Conservation (phyloP, 2,888 invertebrate species). For the Masnerella sp. region DNA sequence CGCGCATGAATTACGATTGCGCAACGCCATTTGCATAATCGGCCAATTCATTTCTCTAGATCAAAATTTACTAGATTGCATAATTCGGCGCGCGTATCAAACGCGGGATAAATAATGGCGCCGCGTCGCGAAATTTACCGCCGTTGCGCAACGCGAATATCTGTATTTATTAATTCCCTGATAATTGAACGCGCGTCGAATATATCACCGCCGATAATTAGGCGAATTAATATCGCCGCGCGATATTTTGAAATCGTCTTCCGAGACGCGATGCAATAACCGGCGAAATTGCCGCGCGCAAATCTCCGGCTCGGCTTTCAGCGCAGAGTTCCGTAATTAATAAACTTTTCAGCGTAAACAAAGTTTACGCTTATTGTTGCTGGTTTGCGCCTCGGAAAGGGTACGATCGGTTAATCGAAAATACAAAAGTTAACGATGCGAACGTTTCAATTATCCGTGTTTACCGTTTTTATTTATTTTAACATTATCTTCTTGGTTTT, state of each 20-base stretch:
- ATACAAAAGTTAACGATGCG: too few species aligned
- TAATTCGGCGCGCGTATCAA: constrained; percentile 39
- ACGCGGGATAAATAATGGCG: constrained; percentile 37
- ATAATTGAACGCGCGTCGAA: constrained; percentile 31
- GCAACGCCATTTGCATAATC: constrained; percentile 45
- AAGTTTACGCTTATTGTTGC: too few species aligned
- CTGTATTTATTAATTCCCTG: constrained; percentile 41
- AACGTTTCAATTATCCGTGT: too few species aligned
- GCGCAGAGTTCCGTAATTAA: too few species aligned
- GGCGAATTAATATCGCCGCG: constrained; percentile 9
- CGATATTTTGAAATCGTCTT: constrained; percentile 8
- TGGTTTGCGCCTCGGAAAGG: too few species aligned
- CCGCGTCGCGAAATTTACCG: constrained; percentile 29
- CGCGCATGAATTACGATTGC: constrained; percentile 30
- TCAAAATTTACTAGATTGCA: constrained; percentile 49
- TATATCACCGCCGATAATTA: constrained; percentile 29
- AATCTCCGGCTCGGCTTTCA: too few species aligned
- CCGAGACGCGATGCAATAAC: too few species aligned
- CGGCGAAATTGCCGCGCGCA: too few species aligned
- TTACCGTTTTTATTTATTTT: too few species aligned
- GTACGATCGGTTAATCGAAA: too few species aligned
- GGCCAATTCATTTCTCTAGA: constrained; percentile 33
- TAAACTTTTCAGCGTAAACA: too few species aligned
- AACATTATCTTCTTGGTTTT: too few species aligned
- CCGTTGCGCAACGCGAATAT: constrained; percentile 33